Evolutionary conservation across 2,797 vertebrate genomes (phyloP).

Genomic region (Podarcis siculus): DNA sequence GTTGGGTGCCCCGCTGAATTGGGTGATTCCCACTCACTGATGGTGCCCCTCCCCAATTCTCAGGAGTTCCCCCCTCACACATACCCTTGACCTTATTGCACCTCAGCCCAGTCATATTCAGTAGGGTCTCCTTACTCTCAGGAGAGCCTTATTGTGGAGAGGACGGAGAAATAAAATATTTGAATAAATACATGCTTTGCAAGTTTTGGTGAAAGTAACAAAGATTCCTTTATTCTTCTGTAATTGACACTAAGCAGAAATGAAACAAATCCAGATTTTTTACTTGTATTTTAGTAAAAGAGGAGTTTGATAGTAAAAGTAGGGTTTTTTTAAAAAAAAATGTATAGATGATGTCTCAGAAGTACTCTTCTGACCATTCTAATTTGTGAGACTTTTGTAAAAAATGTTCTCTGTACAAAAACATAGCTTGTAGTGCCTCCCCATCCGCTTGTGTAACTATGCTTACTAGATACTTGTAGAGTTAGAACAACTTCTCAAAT

Average conservation of each 20-base stretch:
- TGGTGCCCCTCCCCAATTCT: too few relatives aligned
- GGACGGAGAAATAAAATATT: not conserved
- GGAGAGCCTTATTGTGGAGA: not conserved
- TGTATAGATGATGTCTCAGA: not conserved
- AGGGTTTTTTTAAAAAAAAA: not conserved
- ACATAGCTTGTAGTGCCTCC: not conserved
- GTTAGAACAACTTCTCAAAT: not conserved
- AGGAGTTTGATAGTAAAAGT: not conserved
- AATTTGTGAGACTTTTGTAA: not conserved
- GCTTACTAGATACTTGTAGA: not conserved
- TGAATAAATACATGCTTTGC: not conserved
- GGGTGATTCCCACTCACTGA: too few relatives aligned
- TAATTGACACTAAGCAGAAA: not conserved
- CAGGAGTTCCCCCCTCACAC: too few relatives aligned
- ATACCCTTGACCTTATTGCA: too few relatives aligned
- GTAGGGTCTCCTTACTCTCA: too few relatives aligned
- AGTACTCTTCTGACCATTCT: not conserved
- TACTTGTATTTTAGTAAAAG: not conserved
- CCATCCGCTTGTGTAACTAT: not conserved
- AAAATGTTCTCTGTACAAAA: not conserved
- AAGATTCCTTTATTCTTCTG: not conserved
- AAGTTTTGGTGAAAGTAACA: not conserved
- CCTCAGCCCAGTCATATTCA: too few relatives aligned
- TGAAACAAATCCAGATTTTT: too few relatives aligned
- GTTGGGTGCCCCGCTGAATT: too few relatives aligned